phyloP scores from a whole-genome alignment of 2,888 invertebrate species.

The Odontomyia ornata region DNA sequence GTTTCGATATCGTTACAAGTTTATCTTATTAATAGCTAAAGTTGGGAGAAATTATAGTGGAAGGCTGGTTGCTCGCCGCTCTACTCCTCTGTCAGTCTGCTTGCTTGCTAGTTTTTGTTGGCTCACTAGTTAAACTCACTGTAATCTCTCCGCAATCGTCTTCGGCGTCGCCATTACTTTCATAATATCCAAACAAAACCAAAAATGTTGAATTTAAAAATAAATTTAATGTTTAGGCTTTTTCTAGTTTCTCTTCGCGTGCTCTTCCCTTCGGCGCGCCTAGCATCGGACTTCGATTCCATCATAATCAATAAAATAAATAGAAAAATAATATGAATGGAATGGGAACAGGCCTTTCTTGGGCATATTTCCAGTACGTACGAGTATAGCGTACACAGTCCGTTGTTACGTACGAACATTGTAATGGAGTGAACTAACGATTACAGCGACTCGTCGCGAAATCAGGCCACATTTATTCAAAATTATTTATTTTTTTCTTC shows the following conservation, averaged over 20 bases:
- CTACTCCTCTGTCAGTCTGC: neutral
- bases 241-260: neutral
- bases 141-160: constrained; percentile 29
- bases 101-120: neutral
- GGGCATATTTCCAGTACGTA: constrained; percentile 31
- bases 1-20: constrained; percentile 44
- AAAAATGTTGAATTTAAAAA: constrained; percentile 41
- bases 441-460: neutral
- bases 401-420: constrained; percentile 7
- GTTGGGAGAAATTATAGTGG: constrained; percentile 42
- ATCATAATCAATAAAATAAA: constrained; percentile 50
- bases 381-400: constrained; percentile 9
- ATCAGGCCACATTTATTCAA: neutral
- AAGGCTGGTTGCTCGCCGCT: constrained; percentile 17
- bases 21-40: constrained; percentile 43
- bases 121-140: neutral
- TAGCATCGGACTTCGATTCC: constrained; percentile 40
- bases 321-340: constrained; percentile 48
- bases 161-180: constrained; percentile 16
- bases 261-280: neutral
- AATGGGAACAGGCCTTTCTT: constrained; percentile 38
- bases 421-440: neutral
- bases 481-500: too few species aligned
- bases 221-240: constrained; percentile 39
- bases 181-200: constrained; percentile 36